Conservation (phyloP, 2,113 vertebrate species). For the Noturus placidus region DNA sequence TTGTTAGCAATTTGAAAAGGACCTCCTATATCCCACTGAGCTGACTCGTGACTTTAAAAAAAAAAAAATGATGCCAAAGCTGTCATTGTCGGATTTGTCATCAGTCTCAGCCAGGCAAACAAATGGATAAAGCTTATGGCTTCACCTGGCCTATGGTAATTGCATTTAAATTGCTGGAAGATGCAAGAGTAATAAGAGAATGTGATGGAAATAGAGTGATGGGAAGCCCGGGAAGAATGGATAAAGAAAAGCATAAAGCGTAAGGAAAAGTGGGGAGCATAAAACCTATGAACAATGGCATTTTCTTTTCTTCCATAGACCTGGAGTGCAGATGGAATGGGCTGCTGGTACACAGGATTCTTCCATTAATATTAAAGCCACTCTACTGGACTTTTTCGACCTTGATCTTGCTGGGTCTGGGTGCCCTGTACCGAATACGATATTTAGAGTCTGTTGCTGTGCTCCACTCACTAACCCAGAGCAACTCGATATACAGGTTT, state of each 20-base stretch:
- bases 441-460: conserved; percentile 23
- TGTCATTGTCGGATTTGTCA: conserved; percentile 62
- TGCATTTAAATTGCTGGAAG: conserved; percentile 68
- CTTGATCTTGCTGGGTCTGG: conserved; percentile 38
- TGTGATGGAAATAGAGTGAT: conserved; percentile 32
- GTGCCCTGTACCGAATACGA: conserved; percentile 22
- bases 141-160: conserved; percentile 66
- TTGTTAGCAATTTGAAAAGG: not conserved
- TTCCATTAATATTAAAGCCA: conserved; percentile 36
- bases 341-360: conserved; percentile 3
- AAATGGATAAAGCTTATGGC: conserved; percentile 58
- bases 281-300: not conserved
- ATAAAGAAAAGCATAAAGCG: not conserved
- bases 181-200: conserved; percentile 62
- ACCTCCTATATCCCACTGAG: not conserved
- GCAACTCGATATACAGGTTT: conserved; percentile 21
- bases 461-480: not conserved
- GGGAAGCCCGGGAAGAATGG: not conserved
- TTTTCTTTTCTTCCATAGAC: not conserved
- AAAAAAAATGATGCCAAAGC: conserved; percentile 52
- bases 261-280: not conserved
- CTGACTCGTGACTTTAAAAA: conserved; percentile 44
- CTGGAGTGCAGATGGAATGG: not conserved
- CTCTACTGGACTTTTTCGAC: conserved; percentile 32
- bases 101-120: conserved; percentile 51